Conservation (phyloP, 2,113 vertebrate species). For the Benitochromis conjunctus region DNA sequence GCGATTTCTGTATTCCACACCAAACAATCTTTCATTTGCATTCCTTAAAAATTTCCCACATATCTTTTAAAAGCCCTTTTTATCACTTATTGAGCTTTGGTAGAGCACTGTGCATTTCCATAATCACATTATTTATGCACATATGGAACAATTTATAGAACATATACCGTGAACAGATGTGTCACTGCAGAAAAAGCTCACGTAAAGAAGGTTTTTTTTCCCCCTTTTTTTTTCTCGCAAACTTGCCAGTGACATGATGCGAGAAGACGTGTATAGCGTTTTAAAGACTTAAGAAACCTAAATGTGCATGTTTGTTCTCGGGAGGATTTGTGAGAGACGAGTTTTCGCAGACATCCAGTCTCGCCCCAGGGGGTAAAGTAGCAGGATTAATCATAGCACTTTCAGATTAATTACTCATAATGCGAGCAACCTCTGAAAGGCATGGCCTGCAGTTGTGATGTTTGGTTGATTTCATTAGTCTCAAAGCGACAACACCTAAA, state of each 20-base stretch:
- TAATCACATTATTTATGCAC: conserved; percentile 23
- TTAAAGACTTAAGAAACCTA: conserved; percentile 49
- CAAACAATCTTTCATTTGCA: conserved; percentile 2
- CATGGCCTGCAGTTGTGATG: conserved; percentile 76
- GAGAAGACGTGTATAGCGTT: conserved; percentile 34
- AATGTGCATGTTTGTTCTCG: conserved; percentile 58
- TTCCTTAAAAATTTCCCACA: background rate
- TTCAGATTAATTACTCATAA: conserved; percentile 82
- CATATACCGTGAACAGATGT: background rate
- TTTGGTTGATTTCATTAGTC: conserved; percentile 79
- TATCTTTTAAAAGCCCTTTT: conserved; percentile 4
- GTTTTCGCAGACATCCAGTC: conserved; percentile 67
- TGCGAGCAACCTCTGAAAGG: conserved; percentile 72
- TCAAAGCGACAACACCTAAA: conserved; percentile 75
- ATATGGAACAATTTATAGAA: background rate
- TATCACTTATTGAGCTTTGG: conserved; percentile 11
- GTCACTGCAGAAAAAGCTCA: background rate
- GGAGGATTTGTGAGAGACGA: conserved; percentile 52
- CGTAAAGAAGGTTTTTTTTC: accelerated
- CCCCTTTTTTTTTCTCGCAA: background rate
- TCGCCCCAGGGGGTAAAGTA: conserved; percentile 66
- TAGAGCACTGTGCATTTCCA: conserved; percentile 11
- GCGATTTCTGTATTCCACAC: background rate
- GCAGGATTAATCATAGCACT: conserved; percentile 79
- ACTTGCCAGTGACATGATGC: conserved; percentile 37